A percentile compares a stretch with the other conserved stretches of the same genome.
Conservation (phyloP, 2,113 vertebrate species). For the Aegotheles bennettii region DNA sequence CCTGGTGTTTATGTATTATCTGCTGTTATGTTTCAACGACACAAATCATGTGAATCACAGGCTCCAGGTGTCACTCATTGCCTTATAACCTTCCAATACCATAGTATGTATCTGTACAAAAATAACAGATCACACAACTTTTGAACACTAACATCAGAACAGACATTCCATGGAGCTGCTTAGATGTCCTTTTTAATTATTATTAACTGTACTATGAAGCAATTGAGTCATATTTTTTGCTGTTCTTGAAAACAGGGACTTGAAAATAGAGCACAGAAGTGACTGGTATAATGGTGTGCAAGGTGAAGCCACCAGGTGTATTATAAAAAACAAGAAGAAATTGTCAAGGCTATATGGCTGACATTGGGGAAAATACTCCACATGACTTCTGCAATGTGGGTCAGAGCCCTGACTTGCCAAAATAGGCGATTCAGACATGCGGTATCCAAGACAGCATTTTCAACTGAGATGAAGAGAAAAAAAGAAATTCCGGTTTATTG, state of each 20-base stretch:
- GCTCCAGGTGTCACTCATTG: background rate
- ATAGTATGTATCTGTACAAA: background rate
- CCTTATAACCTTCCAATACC: background rate
- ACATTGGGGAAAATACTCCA: background rate
- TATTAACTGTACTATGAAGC: background rate
- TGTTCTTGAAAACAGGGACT: background rate
- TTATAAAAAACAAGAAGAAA: background rate
- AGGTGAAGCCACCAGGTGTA: background rate
- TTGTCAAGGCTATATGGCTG: background rate
- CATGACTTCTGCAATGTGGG: background rate
- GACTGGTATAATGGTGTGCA: background rate
- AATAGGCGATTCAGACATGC: background rate
- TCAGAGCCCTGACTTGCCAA: background rate
- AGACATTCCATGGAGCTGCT: background rate
- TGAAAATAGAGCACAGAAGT: background rate
- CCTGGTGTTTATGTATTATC: background rate
- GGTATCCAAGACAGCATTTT: background rate
- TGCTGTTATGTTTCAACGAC: background rate
- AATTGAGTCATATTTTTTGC: background rate
- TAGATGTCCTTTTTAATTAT: background rate
- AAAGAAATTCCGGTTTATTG: background rate
- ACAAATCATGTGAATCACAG: background rate
- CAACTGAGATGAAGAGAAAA: background rate
- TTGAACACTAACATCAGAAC: background rate
- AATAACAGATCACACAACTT: background rate